Evolutionary conservation across 2,797 vertebrate species (phyloP).

Genomic region (Oophaga sylvatica): DNA sequence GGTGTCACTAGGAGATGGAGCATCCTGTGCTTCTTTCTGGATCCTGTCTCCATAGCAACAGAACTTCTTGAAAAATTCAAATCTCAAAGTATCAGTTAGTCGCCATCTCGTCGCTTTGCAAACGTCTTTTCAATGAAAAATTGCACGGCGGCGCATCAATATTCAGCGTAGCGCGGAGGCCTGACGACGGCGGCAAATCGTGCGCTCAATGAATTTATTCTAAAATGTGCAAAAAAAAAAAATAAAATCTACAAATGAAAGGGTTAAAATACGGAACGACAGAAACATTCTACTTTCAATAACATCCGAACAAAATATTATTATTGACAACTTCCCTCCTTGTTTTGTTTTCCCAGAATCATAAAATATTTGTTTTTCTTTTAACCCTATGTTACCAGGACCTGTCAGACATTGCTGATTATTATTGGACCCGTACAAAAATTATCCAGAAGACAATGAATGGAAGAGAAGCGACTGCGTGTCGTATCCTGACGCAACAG

Average conservation of each 20-base stretch:
- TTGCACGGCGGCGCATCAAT: neutral
- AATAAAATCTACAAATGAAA: neutral
- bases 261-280: neutral
- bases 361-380: neutral
- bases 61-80: slow-evolving; percentile 32
- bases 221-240: neutral
- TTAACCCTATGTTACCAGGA: neutral
- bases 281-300: neutral
- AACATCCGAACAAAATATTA: too few species aligned
- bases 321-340: too few species aligned
- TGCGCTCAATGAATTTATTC: neutral
- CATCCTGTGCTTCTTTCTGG: neutral
- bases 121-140: slow-evolving; percentile 17
- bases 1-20: neutral
- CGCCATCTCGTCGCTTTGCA: slow-evolving; percentile 12
- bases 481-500: neutral
- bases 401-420: neutral
- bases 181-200: neutral
- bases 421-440: neutral
- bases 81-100: slow-evolving; percentile 28
- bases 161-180: neutral
- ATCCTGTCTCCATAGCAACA: slow-evolving; percentile 38
- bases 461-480: too few species aligned
- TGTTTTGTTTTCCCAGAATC: neutral
- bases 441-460: neutral